Base-by-base conservation (phyloP, 2,888 invertebrate species). In the Clanis bilineata region DNA sequence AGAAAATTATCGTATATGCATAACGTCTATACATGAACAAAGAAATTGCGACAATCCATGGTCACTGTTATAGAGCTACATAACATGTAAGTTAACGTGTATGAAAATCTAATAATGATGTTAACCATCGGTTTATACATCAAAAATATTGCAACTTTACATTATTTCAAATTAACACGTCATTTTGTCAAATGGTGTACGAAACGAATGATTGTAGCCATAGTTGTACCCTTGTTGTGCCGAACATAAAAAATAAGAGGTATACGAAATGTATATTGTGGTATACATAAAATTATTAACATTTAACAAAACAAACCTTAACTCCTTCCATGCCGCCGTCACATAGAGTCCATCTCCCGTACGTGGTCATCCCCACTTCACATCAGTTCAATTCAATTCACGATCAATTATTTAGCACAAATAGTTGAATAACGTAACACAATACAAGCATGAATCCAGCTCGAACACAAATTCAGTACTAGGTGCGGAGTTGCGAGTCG, bases 321-420 rank as follows among this genome's bases (percentile, higher is more conserved):
- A 90, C 83, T 6, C 82, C 82, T 45, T 77, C 79, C 83, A 90
- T 76, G 21, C 77, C 70, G 10, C 85, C 88, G 64, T 89, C 90
- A 60, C 81, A 88, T 61, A 90, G 65, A 2, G 87, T 86, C 90
- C 90, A 90, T 64, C 89, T 80, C 59, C 87, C 86, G 63, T 85
- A 88, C 2, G 82, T 70, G 12, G 83, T 80, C 88, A 89, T 89
- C 66, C 60, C 32, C 32, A 64, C 63, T 54, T 54, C 60, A 57
- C 62, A 66, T 64, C 64, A 45, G 38, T 62, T 66, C 62, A 62
- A 65, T 18, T 64, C 67, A 56, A 32, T 32, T 32, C 32, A 51
- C 51, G 32, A 51, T 32, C 28, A 51, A 51, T 51, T 28, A 18
- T 28, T 59, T 64, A 51, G 65, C 62, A 28, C 65, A 69, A 68